A percentile compares a stretch with the other conserved stretches of the same genome.
Evolutionary conservation across 2,888 invertebrate genomes (phyloP).

Genomic region (Caenorhabditis doughertyi): DNA sequence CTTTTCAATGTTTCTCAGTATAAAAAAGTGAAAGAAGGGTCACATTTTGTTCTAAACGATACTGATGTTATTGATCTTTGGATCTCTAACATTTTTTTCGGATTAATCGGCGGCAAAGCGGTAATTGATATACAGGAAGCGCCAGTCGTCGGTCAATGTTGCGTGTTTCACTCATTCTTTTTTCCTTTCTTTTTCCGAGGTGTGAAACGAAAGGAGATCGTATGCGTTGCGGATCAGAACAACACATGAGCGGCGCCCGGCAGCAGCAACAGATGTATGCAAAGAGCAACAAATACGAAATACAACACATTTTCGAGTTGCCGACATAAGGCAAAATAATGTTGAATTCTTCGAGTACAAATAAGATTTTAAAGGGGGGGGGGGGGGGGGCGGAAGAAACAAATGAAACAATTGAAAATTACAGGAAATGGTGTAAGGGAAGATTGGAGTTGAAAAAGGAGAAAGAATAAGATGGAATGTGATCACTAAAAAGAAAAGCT

Average conservation of each 20-base stretch:
- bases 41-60: too few species aligned
- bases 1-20: too few species aligned
- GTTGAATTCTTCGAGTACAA: constrained; percentile 28
- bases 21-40: too few species aligned
- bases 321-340: constrained; percentile 24
- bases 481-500: constrained; percentile 4
- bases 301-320: constrained; percentile 57
- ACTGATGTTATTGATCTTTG: constrained; percentile 43
- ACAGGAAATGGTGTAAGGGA: constrained; percentile 8
- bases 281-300: constrained; percentile 56
- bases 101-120: constrained; percentile 18
- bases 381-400: too few species aligned
- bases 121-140: constrained; percentile 57
- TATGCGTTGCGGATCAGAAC: constrained; percentile 58
- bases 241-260: constrained; percentile 37
- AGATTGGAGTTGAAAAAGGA: background rate
- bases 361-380: constrained; percentile 12
- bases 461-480: background rate
- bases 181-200: constrained; percentile 19
- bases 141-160: constrained; percentile 8
- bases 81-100: constrained; percentile 26
- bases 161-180: constrained; percentile 26
- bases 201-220: constrained; percentile 59
- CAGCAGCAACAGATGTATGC: constrained; percentile 20
- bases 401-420: constrained; percentile 39